Evolutionary conservation across 1,140 invertebrate species (phyloP).

Genomic region (Drosophila melanogaster): DNA sequence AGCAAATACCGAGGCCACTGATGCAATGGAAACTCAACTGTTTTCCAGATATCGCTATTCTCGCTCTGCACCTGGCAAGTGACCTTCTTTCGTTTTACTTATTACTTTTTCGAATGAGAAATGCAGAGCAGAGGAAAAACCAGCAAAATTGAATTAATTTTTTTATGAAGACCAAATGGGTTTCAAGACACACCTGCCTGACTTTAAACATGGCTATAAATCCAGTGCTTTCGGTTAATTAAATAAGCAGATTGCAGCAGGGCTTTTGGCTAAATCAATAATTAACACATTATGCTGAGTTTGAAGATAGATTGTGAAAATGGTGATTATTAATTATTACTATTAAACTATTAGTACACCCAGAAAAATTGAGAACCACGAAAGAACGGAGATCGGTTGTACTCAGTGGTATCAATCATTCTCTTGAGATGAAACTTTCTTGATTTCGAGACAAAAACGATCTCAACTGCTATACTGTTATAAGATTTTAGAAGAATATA

Average conservation of each 20-base stretch:
- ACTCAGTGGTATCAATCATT: no score
- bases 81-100: constrained; percentile 33
- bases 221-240: constrained; percentile 14
- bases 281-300: background rate
- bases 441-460: no score
- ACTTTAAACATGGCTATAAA: constrained; percentile 2
- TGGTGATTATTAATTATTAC: no score
- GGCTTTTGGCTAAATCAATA: background rate
- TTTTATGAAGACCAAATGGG: constrained; percentile 39
- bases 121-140: constrained; percentile 19
- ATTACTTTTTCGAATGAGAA: constrained; percentile 2
- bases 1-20: constrained; percentile 18
- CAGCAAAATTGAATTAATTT: constrained; percentile 27
- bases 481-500: no score
- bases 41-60: constrained; percentile 45
- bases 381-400: no score
- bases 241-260: background rate
- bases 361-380: no score
- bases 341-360: no score
- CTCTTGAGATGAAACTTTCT: no score
- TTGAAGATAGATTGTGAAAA: background rate
- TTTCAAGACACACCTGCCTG: constrained; percentile 27
- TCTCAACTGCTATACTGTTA: no score
- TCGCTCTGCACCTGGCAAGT: constrained; percentile 44
- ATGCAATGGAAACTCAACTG: constrained; percentile 39